Evolutionary conservation across 2,888 invertebrate genomes (phyloP).

Genomic region (Balanococcus diminutus): DNA sequence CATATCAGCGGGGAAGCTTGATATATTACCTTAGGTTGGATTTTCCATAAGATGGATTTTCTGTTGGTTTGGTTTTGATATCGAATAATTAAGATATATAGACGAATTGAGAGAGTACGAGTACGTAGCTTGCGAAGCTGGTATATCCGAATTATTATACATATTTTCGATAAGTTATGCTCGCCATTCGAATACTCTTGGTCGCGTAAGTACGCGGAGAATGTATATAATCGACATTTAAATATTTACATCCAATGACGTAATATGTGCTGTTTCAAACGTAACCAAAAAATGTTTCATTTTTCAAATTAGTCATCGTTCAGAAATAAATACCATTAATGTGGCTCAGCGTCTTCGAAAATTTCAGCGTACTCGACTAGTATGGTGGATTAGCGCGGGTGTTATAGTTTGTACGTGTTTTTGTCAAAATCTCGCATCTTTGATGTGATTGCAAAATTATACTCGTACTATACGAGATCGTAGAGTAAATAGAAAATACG

Average conservation of each 20-base stretch:
- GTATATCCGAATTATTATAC: background rate
- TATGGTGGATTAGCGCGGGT: background rate
- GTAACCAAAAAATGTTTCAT: slow-evolving; percentile 13
- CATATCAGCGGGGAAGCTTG: slow-evolving; percentile 3
- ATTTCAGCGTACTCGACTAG: background rate
- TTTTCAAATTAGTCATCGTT: slow-evolving; percentile 37
- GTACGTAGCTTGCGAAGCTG: too few relatives aligned
- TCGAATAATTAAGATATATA: slow-evolving; percentile 27
- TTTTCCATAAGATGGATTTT: background rate
- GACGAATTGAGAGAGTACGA: slow-evolving; percentile 6
- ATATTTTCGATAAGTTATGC: background rate
- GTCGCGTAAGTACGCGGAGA: slow-evolving; percentile 9
- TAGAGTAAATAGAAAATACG: background rate
- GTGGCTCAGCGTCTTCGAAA: background rate
- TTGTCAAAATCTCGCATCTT: background rate
- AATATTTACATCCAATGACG: slow-evolving; percentile 12
- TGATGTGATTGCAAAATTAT: background rate
- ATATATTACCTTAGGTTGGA: background rate
- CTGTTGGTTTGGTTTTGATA: background rate
- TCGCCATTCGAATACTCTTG: background rate
- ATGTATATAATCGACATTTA: background rate
- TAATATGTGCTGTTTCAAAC: background rate
- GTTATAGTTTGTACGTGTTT: slow-evolving; percentile 4
- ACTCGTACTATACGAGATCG: background rate
- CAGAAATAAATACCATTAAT: slow-evolving; percentile 29